Percentiles rank a stretch among this genome's conserved stretches.
These are phyloP conservation scores for Exephanes ischioxanthus DNA, from an alignment of 2,888 invertebrate genomes.

Conservation along the genomic window DNA sequence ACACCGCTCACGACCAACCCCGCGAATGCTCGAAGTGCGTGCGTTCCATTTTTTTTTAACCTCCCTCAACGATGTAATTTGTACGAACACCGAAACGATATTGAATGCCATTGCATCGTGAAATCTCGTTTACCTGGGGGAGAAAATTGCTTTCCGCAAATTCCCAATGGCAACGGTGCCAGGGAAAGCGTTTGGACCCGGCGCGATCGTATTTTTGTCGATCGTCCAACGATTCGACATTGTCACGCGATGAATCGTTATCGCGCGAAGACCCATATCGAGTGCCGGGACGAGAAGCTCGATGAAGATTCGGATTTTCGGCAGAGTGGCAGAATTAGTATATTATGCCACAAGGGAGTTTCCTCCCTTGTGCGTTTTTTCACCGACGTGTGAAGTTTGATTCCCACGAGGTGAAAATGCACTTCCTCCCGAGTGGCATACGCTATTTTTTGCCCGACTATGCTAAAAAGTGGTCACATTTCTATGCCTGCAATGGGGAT, in stretches of 20 bases:
- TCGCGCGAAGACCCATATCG: neutral
- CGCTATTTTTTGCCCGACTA: no score
- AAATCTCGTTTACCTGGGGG: neutral
- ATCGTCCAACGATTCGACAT: neutral
- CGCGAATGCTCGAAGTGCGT: neutral
- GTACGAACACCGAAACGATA: neutral
- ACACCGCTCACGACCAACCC: neutral
- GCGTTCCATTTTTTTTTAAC: neutral
- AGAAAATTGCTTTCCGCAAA: constrained; percentile 1
- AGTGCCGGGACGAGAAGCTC: neutral
- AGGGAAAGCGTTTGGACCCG: no score
- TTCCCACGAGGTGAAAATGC: no score
- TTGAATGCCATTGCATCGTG: neutral
- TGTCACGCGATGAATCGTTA: neutral
- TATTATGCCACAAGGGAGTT: no score
- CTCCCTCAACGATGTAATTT: neutral
- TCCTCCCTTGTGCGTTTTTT: no score
- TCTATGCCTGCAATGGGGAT: no score
- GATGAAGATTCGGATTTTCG: neutral
- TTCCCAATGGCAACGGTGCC: neutral
- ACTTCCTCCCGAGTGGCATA: no score
- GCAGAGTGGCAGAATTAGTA: neutral
- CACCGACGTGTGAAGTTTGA: no score
- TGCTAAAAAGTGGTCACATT: no score
- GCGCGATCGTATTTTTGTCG: neutral